Evolutionary conservation across 2,797 vertebrate species (phyloP), one percentile per base, ranked within the genome.

Genomic region (Sebastes cheni): DNA sequence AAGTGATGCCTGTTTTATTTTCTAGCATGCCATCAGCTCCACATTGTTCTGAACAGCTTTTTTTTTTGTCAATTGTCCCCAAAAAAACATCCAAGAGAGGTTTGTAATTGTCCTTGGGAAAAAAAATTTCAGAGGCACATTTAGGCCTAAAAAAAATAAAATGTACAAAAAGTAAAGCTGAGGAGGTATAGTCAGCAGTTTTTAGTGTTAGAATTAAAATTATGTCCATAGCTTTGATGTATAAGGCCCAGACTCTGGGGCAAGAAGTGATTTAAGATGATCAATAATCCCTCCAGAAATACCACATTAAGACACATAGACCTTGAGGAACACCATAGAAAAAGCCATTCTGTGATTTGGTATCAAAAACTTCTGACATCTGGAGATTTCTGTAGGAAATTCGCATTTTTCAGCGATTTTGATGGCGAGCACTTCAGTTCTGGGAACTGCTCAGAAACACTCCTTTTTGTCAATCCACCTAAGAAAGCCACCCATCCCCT

Each of bases 161-260:
- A 34, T 36, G 32, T 23, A 22, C 8, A 69, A 58, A 79, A 29
- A 69, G 20, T 9, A 18, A 59, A 55, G 11, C n/a, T 23, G 10
- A 55, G 50, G 50, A 10, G 50, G 50, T 54, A 22, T 10, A 54
- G 59, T 79, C 61, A 75, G 67, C 69, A 61, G 18, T 59, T 79
- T 74, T 34, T 22, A 68, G 55, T 42, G 8, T 50, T 50, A 9
- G 46, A 50, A 50, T 50, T 60, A 46, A 74, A 76, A 50, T 62
- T 4, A 66, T 59, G 22, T 60, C 6, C 32, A 66, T n/a, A 39
- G 34, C 59, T 78, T 46, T 79, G 62, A 80, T 68, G 68, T 64
- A 9, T 23, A 14, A 60, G 13, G 1, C 7, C 12, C 22, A 55
- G 11, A 25, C 60, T 46, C 42, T 46, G 3, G 1, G 42, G 42